Conservation (phyloP, 1,140 invertebrate genomes). For the Caenorhabditis brenneri region DNA sequence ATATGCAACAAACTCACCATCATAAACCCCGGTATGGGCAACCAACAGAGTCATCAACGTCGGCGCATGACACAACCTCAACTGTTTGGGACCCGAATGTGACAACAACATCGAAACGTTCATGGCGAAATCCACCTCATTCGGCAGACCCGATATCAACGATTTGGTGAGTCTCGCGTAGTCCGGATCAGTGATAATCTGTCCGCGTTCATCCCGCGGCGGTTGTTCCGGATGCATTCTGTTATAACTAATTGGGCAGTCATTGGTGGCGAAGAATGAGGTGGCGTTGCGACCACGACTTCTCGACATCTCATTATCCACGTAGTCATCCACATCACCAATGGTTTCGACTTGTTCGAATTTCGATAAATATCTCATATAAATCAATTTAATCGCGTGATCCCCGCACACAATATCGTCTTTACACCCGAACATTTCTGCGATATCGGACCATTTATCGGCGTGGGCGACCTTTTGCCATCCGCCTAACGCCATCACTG, state of each 20-base stretch:
- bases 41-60: conserved; percentile 85
- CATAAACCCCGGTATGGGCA: conserved; percentile 90
- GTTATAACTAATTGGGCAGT: conserved; percentile 37
- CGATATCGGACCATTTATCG: conserved; percentile 65
- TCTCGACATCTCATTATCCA: conserved; percentile 62
- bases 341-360: conserved; percentile 65
- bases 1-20: conserved; percentile 77
- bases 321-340: conserved; percentile 63
- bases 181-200: conserved; percentile 56
- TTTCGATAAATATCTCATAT: conserved; percentile 68
- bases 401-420: conserved; percentile 62
- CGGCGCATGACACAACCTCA: conserved; percentile 83
- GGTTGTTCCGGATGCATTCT: not conserved
- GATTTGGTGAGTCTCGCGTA: conserved; percentile 87
- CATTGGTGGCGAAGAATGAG: conserved; percentile 50
- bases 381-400: conserved; percentile 62
- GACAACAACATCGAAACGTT: conserved; percentile 93
- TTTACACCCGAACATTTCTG: conserved; percentile 51
- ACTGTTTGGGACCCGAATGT: conserved; percentile 86
- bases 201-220: conserved; percentile 30
- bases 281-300: conserved; percentile 45
- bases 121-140: conserved; percentile 92
- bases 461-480: conserved; percentile 61
- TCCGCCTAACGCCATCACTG: conserved; percentile 62
- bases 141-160: conserved; percentile 88